Base-by-base conservation (phyloP, 2,113 vertebrate genomes). In the Dinomys branickii region DNA sequence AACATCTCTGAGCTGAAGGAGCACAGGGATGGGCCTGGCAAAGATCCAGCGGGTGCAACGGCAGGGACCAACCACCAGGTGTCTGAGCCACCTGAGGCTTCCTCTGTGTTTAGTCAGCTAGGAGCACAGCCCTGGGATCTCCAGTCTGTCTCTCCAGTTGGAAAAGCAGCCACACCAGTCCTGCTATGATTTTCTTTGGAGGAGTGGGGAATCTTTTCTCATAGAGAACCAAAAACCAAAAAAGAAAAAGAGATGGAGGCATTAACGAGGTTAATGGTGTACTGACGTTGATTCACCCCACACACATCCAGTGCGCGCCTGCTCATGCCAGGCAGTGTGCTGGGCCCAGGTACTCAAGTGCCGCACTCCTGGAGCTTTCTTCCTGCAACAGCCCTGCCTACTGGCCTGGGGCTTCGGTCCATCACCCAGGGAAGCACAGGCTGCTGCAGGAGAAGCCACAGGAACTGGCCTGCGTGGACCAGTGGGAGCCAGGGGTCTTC, bases 271-370 rank as follows among this genome's bases (percentile, higher is more conserved):
- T 16, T 61, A 65, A 38, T 11, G 1, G 30, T 5, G 71, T 22
- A 4, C 80, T 41, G 24, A 80, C 35, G 35, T 3, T 41, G 12
- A 41, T 50, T 52, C 35, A 24, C 14, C 19, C 17, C 3, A 13
- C 59, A 38, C 35, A 2, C 26, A 9, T 14, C 11, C 28, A 8
- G 28, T 5, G 61, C 30, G 58, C 4, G 5, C 24, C 20, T 12
- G 22, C 16, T 20, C 3, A 12, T 7, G n/a, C 10, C 2, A 0
- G 9, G 50, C 33, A 54, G 52, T 11, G 52, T 12, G 52, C 0
- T 28, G 78, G 47, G 17, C 1, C 17, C 0, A 0, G 7, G 20
- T 38, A 56, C 22, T 3, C 22, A 17, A 50, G 44, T 4, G 9
- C 8, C 24, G n/a, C n/a, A n/a, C 54, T 17, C 52, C 0, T 0